phyloP scores from a whole-genome alignment of 2,113 vertebrate genomes.

The Cheilinus undulatus region DNA sequence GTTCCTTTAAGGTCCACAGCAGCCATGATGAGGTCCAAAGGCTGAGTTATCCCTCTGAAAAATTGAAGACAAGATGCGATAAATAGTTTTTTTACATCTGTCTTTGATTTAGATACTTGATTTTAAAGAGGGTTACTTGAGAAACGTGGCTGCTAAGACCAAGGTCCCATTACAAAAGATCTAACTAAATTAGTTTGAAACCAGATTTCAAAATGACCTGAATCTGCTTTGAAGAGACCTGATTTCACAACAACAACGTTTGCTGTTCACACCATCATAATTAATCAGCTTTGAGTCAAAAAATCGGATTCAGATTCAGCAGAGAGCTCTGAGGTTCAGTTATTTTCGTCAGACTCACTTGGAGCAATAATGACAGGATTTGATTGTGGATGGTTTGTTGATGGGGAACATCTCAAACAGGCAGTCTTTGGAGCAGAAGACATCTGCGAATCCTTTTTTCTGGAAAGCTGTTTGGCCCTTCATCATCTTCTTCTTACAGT shows the following conservation, averaged over 20 bases:
- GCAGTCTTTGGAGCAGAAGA: slow-evolving; percentile 91
- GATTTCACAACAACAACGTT: too few species aligned
- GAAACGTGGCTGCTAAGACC: too few species aligned
- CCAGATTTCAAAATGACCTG: too few species aligned
- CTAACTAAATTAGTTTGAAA: too few species aligned
- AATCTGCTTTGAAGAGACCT: too few species aligned
- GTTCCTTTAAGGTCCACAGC: slow-evolving; percentile 88
- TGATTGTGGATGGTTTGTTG: slow-evolving; percentile 82
- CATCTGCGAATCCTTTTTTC: slow-evolving; percentile 91
- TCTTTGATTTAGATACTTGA: too few species aligned
- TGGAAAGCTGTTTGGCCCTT: slow-evolving; percentile 96
- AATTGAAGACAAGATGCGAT: slow-evolving; percentile 8
- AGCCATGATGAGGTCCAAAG: slow-evolving; percentile 91
- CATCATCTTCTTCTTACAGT: slow-evolving; percentile 90
- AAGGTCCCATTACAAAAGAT: too few species aligned
- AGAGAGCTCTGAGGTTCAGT: too few species aligned
- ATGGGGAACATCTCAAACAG: slow-evolving; percentile 79
- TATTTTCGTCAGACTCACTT: slow-evolving; percentile 85
- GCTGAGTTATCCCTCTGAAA: slow-evolving; percentile 87
- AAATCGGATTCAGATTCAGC: too few species aligned
- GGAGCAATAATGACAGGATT: slow-evolving; percentile 89
- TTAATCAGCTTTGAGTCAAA: too few species aligned
- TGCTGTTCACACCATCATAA: too few species aligned
- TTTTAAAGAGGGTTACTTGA: too few species aligned
- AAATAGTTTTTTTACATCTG: background rate